Evolutionary conservation across 2,888 invertebrate genomes (phyloP), one percentile per base, ranked within the genome.

Genomic region (Exephanes ischioxanthus): DNA sequence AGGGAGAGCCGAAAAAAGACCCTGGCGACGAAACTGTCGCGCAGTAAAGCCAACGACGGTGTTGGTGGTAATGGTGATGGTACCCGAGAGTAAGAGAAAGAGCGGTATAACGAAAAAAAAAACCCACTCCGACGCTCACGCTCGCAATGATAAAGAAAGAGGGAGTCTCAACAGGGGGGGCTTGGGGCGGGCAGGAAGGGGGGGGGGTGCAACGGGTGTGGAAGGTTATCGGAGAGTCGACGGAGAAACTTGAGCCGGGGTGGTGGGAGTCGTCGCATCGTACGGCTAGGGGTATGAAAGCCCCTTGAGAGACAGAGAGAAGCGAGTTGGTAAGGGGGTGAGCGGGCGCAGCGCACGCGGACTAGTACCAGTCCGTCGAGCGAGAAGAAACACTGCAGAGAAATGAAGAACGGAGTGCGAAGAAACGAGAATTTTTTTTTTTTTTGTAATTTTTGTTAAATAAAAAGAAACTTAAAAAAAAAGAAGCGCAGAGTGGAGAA

Each of bases 241-340:
- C 33, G 70, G 71, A 72, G 79, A 73, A 86, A 83, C 75, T 86
- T 87, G 89, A 88, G 88, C 86, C 87, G 11, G 11, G 7, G 4
- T 67, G 45, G 77, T 72, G 78, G 83, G 83, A 72, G 11, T 33
- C 45, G 66, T 61, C 33, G 70, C 70, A 26, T 72, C 72, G 72
- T 26, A 16, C 58, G 19, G 67, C 37, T n/a, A 72, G 78, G 83
- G 77, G 30, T 72, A 58, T 53, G 68, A 51, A 51, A 68, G 45
- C 67, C 77, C 53, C 67, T 66, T 30, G 67, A 68, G 58, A 66
- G 61, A 48, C n/a, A 7, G 41, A 33, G 45, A 70, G 78, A 55
- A 14, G 55, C 22, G 45, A 48, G 67, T 33, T 55, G 68, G 33
- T 5, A 22, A 41, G 41, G 55, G 53, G 41, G 55, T 66, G 67